Evolutionary conservation across 2,113 vertebrate genomes (phyloP), one percentile per base, ranked within the genome.

Genomic region (Hirundichthys speculiger): DNA sequence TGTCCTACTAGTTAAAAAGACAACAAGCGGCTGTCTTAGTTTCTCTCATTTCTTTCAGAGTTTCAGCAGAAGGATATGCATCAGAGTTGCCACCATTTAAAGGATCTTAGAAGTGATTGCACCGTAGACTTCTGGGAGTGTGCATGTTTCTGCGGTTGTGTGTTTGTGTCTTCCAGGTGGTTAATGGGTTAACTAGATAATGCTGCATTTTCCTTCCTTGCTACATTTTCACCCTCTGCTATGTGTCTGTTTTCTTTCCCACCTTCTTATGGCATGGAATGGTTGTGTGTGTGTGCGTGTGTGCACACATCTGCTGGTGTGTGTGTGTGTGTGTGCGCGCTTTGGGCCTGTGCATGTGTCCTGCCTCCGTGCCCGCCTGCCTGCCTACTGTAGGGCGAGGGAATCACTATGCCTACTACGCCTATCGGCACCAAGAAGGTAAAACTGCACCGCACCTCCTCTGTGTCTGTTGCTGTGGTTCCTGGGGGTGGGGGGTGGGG

Each of bases 371-470:
- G 25, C 62, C 59, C 21, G 63, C 94, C 94, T 91, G 94, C 93
- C 93, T 95, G 94, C 88, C 90, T 93, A 88, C 85, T 92, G 48
- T 93, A 98, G 97, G 96, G 92, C 94, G 96, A 94, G 95, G 97
- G 94, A 95, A 93, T 92, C 97, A 97, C 94, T 96, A 94, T 96
- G 95, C 95, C 95, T 96, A 94, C 96, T 95, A 94, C 96, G 89
- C 88, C 93, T 96, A 94, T 93, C 95, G 94, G 87, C 69, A 94
- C 89, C 93, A 93, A 0, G 94, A 97, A 99, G 97, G 96, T 98
- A 86, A 49, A 90, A 63, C 42, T 83, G 89, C 55, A 69, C 64
- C 60, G 64, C 77, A 62, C 70, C 58, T 68, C 64, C 55, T 75
- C 39, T 69, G n/a, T 82, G 50, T 75, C 42, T 75, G 66, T 75